Evolutionary conservation across 2,797 vertebrate species (phyloP).

Genomic region (Pelodytes ibericus): DNA sequence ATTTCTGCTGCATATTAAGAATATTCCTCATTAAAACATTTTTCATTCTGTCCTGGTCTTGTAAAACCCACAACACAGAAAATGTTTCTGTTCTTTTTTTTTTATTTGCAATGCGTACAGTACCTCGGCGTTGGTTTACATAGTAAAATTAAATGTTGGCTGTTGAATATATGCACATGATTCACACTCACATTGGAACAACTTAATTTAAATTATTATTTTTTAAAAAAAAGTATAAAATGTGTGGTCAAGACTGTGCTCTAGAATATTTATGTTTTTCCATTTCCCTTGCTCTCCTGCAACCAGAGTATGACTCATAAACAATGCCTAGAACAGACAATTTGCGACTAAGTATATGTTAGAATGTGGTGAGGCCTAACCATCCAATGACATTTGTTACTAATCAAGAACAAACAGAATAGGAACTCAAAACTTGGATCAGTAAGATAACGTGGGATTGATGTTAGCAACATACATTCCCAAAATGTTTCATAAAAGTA

Average conservation of each 20-base stretch:
- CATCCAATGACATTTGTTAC: slow-evolving; percentile 15
- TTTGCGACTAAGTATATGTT: not conserved
- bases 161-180: not conserved
- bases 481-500: not conserved
- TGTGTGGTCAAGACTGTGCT: not conserved
- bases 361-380: not conserved
- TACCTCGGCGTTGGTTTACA: too few species aligned
- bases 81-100: not conserved
- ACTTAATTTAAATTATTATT: not conserved
- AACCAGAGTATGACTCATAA: not conserved
- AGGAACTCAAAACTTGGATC: not conserved
- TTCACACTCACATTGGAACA: not conserved
- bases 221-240: not conserved
- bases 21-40: too few species aligned
- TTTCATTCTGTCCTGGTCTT: not conserved
- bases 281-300: not conserved
- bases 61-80: not conserved
- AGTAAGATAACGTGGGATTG: not conserved
- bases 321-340: not conserved
- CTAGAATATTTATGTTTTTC: slow-evolving; percentile 6
- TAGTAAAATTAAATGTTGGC: not conserved
- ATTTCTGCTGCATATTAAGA: too few species aligned
- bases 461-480: not conserved
- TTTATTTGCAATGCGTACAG: too few species aligned
- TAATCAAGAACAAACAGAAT: slow-evolving; percentile 23